These are phyloP conservation scores for Brachionus rubens DNA, from an alignment of 1,140 invertebrate genomes.

Conservation along the genomic window DNA sequence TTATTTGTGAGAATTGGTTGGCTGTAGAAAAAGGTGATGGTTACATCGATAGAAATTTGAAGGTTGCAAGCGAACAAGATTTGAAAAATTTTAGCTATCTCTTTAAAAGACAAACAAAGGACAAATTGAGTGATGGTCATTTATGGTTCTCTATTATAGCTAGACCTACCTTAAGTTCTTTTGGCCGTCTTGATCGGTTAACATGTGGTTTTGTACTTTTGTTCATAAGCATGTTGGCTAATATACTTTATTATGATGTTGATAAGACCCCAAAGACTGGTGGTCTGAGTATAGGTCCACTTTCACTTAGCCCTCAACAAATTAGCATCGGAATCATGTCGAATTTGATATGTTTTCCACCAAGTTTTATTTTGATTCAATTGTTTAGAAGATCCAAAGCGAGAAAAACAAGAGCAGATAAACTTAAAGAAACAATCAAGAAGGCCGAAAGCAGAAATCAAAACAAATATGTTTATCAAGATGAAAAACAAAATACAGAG, in stretches of 20 bases:
- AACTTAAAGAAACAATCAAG: not conserved
- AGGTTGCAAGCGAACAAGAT: conserved; percentile 44
- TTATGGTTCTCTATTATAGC: conserved; percentile 65
- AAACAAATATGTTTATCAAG: not conserved
- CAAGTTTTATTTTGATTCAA: conserved; percentile 62
- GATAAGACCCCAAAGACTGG: conserved; percentile 50
- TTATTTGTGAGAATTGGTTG: too few relatives aligned
- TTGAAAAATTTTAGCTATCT: not conserved
- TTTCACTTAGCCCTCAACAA: conserved; percentile 58
- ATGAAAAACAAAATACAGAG: too few relatives aligned
- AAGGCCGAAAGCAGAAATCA: not conserved
- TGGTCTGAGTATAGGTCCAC: conserved; percentile 60
- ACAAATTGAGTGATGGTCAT: conserved; percentile 60
- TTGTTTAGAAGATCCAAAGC: conserved; percentile 61
- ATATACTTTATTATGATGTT: conserved; percentile 64
- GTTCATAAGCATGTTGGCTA: conserved; percentile 61
- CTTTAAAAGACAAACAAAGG: not conserved
- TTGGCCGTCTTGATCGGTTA: conserved; percentile 60
- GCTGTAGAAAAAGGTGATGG: conserved; percentile 66
- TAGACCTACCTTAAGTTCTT: conserved; percentile 59
- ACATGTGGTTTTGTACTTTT: conserved; percentile 64
- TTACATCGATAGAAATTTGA: conserved; percentile 63
- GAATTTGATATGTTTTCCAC: conserved; percentile 63
- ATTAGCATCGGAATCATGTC: conserved; percentile 56
- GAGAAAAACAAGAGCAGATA: conserved; percentile 50